phyloP scores from a whole-genome alignment of 2,888 invertebrate species.

The Caenorhabditis parvicauda region DNA sequence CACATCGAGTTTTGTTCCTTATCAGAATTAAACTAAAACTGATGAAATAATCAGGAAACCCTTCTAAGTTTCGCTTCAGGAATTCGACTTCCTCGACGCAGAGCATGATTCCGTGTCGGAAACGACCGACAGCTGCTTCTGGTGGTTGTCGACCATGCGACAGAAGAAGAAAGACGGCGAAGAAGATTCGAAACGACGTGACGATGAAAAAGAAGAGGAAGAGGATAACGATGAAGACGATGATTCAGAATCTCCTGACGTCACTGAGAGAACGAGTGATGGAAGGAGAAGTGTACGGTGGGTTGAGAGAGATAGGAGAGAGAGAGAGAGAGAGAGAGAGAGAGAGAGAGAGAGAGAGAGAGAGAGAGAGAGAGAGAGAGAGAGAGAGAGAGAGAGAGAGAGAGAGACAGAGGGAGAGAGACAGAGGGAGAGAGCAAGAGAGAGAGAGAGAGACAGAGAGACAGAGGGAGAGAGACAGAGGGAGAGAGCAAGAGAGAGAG shows the following conservation, averaged over 20 bases:
- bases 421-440: constrained; percentile 4
- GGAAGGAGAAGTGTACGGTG: constrained; percentile 11
- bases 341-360: constrained; percentile 5
- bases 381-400: constrained; percentile 4
- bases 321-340: constrained; percentile 7
- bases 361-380: constrained; percentile 9
- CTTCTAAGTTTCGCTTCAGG: no score
- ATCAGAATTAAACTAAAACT: no score
- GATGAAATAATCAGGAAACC: no score
- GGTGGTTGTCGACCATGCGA: constrained; percentile 63
- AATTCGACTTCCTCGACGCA: constrained; percentile 97
- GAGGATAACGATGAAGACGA: not conserved
- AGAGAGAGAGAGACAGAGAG: no score
- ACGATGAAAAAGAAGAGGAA: constrained; percentile 15
- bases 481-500: no score
- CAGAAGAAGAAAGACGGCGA: constrained; percentile 16
- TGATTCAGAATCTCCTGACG: no score
- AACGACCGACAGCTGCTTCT: constrained; percentile 62
- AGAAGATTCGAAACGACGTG: constrained; percentile 31
- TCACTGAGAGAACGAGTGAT: constrained; percentile 41
- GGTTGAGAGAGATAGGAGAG: not conserved
- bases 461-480: no score
- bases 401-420: not conserved
- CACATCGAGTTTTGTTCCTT: no score
- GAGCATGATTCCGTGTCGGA: constrained; percentile 80